A percentile compares a stretch with the other conserved stretches of the same genome.
Evolutionary conservation across 2,888 invertebrate genomes (phyloP).

Genomic region (Agrochola litura): DNA sequence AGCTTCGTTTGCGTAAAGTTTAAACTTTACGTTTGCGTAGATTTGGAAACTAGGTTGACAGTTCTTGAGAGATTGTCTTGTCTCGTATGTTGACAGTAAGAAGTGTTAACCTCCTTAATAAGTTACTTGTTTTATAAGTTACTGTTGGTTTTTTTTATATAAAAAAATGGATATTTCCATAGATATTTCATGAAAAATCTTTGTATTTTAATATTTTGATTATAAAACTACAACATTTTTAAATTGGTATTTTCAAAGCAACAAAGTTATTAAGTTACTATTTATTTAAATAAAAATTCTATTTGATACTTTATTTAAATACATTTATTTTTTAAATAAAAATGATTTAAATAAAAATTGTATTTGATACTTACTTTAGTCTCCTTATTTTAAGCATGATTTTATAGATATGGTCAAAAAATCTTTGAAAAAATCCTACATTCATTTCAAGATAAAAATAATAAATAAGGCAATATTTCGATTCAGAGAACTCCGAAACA

Average conservation of each 20-base stretch:
- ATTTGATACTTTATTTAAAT: neutral
- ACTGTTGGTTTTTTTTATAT: too few species aligned
- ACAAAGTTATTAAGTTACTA: neutral
- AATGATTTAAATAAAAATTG: neutral
- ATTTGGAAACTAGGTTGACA: neutral
- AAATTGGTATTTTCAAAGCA: neutral
- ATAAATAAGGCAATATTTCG: neutral
- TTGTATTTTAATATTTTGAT: neutral
- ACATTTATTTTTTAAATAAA: too few species aligned
- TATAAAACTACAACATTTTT: neutral
- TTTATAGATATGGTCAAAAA: neutral
- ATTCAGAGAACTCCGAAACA: slow-evolving; percentile 51
- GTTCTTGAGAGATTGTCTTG: slow-evolving; percentile 25
- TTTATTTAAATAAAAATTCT: neutral
- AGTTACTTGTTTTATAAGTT: neutral
- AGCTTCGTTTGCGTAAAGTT: neutral
- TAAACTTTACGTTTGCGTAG: too few species aligned
- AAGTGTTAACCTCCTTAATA: neutral
- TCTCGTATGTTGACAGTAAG: slow-evolving; percentile 6
- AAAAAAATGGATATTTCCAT: too few species aligned
- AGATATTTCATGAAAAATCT: neutral
- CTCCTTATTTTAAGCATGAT: neutral
- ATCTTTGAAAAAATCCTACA: neutral
- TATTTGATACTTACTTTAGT: neutral
- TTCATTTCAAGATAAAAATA: neutral